Percentiles rank a stretch among this genome's conserved stretches.
phyloP scores from a whole-genome alignment of 1,140 invertebrate genomes.

The Zaprionus camerounensis region DNA sequence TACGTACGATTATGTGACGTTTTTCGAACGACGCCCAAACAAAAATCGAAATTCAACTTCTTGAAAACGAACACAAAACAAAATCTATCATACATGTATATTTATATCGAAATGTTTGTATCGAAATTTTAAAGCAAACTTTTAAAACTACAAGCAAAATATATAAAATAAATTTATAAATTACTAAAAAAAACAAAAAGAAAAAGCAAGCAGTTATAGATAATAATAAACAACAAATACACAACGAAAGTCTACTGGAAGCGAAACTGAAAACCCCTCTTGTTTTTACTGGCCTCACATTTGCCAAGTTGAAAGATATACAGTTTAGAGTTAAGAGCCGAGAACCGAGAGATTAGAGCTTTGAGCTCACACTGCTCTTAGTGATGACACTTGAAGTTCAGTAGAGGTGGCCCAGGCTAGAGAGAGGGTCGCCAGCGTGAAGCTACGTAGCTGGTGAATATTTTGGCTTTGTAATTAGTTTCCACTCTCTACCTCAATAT shows the following conservation, averaged over 20 bases:
- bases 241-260: constrained; percentile 80
- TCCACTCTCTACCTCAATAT: constrained; percentile 58
- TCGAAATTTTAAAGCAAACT: constrained; percentile 50
- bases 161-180: constrained; percentile 41
- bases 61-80: constrained; percentile 85
- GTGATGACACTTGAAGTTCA: neutral
- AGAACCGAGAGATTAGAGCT: neutral
- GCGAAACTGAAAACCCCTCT: constrained; percentile 59
- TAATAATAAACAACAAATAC: constrained; percentile 70
- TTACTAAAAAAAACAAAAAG: constrained; percentile 11
- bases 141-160: constrained; percentile 33
- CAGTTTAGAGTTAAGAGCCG: constrained; percentile 23
- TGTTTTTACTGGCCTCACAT: constrained; percentile 68
- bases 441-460: constrained; percentile 11
- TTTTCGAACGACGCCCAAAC: constrained; percentile 87
- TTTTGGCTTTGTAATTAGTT: constrained; percentile 50
- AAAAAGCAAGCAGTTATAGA: constrained; percentile 59
- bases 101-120: constrained; percentile 47
- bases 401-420: constrained; percentile 49
- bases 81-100: constrained; percentile 45
- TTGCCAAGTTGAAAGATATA: constrained; percentile 36
- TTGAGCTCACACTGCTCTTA: neutral
- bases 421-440: constrained; percentile 42
- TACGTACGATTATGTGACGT: constrained; percentile 78
- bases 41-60: constrained; percentile 98